These are phyloP conservation scores for Polyploca ridens DNA, from an alignment of 2,888 invertebrate species.

Conservation along the genomic window DNA sequence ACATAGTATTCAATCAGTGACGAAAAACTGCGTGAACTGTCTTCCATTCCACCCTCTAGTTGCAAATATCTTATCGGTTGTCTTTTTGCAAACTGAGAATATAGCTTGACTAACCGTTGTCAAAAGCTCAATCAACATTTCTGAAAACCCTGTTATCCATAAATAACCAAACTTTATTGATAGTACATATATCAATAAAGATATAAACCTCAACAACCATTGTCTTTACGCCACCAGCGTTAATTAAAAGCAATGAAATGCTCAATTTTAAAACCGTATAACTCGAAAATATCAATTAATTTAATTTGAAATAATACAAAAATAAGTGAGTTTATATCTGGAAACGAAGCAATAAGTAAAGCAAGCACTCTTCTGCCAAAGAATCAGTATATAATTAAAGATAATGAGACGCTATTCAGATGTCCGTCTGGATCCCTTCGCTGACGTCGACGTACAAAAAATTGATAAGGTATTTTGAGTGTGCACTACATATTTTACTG, in stretches of 20 bases:
- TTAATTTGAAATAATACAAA: slow-evolving; percentile 1
- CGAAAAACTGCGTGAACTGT: too few relatives aligned
- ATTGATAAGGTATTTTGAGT: slow-evolving; percentile 41
- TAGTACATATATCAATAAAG: not conserved
- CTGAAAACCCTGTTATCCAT: too few relatives aligned
- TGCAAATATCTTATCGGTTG: too few relatives aligned
- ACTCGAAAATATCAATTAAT: slow-evolving; percentile 6
- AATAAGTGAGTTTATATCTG: slow-evolving; percentile 34
- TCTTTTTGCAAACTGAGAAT: too few relatives aligned
- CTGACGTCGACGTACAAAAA: slow-evolving; percentile 26
- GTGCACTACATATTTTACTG: not conserved
- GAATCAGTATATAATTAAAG: slow-evolving; percentile 82
- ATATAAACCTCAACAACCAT: not conserved
- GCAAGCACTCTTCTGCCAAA: slow-evolving; percentile 62
- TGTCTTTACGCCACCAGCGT: not conserved
- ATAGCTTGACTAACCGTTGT: too few relatives aligned
- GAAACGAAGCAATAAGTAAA: slow-evolving; percentile 53
- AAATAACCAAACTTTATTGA: too few relatives aligned
- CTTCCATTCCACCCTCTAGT: too few relatives aligned
- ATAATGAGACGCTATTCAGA: slow-evolving; percentile 83
- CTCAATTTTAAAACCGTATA: slow-evolving; percentile 8
- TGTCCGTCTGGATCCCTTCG: slow-evolving; percentile 77
- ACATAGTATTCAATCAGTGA: too few relatives aligned
- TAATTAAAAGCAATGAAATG: slow-evolving; percentile 8
- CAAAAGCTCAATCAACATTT: too few relatives aligned